A percentile compares a stretch with the other conserved stretches of the same genome.
These are phyloP conservation scores for Eptatretus atami DNA, from an alignment of 2,797 vertebrate genomes.

Conservation along the genomic window DNA sequence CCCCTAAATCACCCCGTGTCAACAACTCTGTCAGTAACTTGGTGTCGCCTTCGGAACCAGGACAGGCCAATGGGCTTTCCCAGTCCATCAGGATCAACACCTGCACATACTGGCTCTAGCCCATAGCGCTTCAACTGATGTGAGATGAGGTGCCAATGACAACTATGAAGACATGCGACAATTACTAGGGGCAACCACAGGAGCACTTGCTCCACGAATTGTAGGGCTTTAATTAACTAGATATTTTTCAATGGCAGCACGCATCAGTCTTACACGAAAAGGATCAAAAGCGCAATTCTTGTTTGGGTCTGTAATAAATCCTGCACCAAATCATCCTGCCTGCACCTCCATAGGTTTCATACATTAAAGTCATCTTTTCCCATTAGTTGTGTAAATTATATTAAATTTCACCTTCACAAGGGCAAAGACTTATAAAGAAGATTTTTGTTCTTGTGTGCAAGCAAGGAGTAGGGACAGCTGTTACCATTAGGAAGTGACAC, in stretches of 20 bases:
- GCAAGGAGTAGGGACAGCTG: conserved; percentile 32
- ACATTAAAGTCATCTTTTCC: too few species aligned
- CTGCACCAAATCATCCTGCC: too few species aligned
- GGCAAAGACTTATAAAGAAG: conserved; percentile 40
- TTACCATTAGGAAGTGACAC: conserved; percentile 50
- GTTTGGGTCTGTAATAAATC: too few species aligned
- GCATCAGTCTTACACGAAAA: too few species aligned
- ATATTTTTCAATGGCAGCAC: too few species aligned
- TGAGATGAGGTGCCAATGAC: neutral
- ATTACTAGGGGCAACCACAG: too few species aligned
- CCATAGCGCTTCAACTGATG: neutral
- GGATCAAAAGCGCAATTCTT: too few species aligned
- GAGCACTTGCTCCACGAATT: too few species aligned
- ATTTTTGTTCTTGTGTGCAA: conserved; percentile 43
- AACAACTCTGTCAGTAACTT: neutral
- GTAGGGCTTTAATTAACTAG: too few species aligned
- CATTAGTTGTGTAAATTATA: too few species aligned
- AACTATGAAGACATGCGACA: too few species aligned
- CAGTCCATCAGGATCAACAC: neutral
- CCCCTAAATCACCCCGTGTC: neutral
- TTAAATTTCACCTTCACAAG: conserved; percentile 37
- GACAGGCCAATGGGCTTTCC: neutral
- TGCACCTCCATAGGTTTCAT: too few species aligned
- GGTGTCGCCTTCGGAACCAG: neutral
- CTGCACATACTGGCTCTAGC: neutral